Evolutionary conservation across 2,888 invertebrate genomes (phyloP).

Genomic region (Watsonalla cultraria): DNA sequence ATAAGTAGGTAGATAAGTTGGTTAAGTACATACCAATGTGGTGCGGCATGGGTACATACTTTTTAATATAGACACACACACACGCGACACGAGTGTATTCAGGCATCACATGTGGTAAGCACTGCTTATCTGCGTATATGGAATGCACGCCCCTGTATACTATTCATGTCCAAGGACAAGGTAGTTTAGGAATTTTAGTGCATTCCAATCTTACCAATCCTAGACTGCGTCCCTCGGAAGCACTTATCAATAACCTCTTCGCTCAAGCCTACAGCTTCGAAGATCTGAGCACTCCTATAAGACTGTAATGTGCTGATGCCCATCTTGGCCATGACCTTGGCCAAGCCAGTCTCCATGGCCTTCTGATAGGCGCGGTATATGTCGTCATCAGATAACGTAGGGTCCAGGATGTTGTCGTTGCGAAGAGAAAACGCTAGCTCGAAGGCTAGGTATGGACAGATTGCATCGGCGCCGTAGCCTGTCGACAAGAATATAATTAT

Average conservation of each 20-base stretch:
- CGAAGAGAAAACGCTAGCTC: slow-evolving; percentile 94
- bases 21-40: too few relatives aligned
- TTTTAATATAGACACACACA: too few relatives aligned
- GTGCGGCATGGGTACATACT: too few relatives aligned
- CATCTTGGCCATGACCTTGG: slow-evolving; percentile 97
- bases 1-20: too few relatives aligned
- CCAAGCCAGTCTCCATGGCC: slow-evolving; percentile 90
- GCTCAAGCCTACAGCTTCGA: slow-evolving; percentile 97
- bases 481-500: slow-evolving; percentile 1
- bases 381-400: slow-evolving; percentile 85
- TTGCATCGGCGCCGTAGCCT: slow-evolving; percentile 97
- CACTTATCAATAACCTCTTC: slow-evolving; percentile 96
- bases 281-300: slow-evolving; percentile 99
- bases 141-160: too few relatives aligned
- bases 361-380: slow-evolving; percentile 93
- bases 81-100: too few relatives aligned
- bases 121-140: too few relatives aligned
- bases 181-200: too few relatives aligned
- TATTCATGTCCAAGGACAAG: not conserved
- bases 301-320: slow-evolving; percentile 99
- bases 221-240: slow-evolving; percentile 87
- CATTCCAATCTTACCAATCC: slow-evolving; percentile 69
- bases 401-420: slow-evolving; percentile 90
- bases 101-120: too few relatives aligned
- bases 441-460: slow-evolving; percentile 97